A percentile compares a stretch with the other conserved stretches of the same genome.
These are phyloP conservation scores for Bombus balteatus DNA, from an alignment of 1,140 invertebrate genomes.

Conservation along the genomic window DNA sequence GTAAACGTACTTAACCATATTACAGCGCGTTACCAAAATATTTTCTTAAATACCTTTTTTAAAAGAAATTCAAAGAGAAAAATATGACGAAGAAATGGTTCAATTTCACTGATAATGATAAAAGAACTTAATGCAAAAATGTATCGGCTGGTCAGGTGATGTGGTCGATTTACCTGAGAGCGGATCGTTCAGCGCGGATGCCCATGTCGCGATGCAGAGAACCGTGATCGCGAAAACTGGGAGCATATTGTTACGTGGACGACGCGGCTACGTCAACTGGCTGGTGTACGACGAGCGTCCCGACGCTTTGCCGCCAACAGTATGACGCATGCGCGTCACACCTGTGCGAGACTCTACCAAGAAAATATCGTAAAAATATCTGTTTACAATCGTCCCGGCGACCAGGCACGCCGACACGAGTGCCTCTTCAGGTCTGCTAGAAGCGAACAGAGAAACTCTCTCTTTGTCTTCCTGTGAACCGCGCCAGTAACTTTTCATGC, in stretches of 20 bases:
- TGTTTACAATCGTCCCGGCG: conserved; percentile 43
- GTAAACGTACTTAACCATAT: neutral
- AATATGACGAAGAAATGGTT: no score
- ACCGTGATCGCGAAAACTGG: conserved; percentile 74
- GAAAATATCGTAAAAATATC: conserved; percentile 32
- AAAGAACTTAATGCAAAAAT: neutral
- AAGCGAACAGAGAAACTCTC: neutral
- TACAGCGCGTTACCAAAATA: no score
- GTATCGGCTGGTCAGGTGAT: neutral
- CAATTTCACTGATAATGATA: neutral
- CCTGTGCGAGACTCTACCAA: neutral
- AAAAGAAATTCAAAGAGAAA: neutral
- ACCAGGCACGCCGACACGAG: neutral
- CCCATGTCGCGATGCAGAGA: conserved; percentile 76
- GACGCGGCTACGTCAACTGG: conserved; percentile 81
- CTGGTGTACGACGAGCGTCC: conserved; percentile 58
- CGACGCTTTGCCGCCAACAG: conserved; percentile 70
- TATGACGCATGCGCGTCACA: conserved; percentile 42
- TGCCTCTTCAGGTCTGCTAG: conserved; percentile 10
- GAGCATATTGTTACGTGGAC: conserved; percentile 77
- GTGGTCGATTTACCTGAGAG: conserved; percentile 75
- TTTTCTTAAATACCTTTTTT: no score
- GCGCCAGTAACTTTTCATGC: conserved; percentile 20
- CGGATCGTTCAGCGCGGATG: conserved; percentile 77
- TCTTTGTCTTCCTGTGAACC: neutral